phyloP scores from a whole-genome alignment of 2,797 vertebrate genomes.

The Pseudotriccus pelzelni region DNA sequence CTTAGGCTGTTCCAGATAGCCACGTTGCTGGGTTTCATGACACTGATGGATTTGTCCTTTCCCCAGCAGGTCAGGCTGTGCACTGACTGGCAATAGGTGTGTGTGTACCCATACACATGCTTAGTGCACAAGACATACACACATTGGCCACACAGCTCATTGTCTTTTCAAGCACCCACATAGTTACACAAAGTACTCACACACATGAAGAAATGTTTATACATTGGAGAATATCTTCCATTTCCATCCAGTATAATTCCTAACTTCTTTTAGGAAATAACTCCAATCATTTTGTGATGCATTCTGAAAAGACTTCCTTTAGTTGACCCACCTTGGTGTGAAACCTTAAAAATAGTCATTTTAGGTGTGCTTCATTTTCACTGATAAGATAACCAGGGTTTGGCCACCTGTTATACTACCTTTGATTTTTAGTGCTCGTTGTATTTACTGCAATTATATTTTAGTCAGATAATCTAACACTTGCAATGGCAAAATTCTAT shows the following conservation, averaged over 20 bases:
- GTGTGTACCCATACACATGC: fast-evolving
- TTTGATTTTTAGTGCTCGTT: neutral
- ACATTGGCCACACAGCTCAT: neutral
- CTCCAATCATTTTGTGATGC: neutral
- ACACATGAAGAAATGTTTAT: neutral
- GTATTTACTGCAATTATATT: neutral
- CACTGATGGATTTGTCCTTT: neutral
- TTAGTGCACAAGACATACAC: neutral
- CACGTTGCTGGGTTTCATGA: neutral
- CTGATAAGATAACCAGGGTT: neutral
- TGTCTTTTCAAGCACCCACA: neutral
- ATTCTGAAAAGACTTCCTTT: neutral
- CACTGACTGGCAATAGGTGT: neutral
- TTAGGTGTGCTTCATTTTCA: neutral
- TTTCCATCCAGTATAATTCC: neutral
- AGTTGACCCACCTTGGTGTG: neutral
- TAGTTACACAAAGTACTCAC: neutral
- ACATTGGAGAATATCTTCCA: neutral
- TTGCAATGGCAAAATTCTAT: neutral
- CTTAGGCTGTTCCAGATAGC: neutral
- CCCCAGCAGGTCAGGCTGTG: neutral
- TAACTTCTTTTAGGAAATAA: neutral
- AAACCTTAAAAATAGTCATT: neutral
- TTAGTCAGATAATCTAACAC: neutral
- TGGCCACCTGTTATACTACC: neutral